Percentiles rank a stretch among this genome's conserved stretches.
Evolutionary conservation across 2,888 invertebrate genomes (phyloP).

Genomic region (Polydrusus pterygomalis): DNA sequence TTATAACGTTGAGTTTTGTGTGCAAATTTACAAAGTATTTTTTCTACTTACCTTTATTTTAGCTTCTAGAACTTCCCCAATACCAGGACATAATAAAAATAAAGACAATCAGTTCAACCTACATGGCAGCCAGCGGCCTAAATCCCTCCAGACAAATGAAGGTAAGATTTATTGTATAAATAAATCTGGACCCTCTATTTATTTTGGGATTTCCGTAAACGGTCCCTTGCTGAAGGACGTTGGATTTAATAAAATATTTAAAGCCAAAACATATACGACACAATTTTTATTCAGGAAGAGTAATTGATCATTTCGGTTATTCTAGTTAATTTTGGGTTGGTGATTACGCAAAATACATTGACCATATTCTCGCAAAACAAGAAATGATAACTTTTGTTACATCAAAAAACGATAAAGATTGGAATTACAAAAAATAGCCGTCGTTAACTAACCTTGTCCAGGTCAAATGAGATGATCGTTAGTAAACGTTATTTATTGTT

Average conservation of each 20-base stretch:
- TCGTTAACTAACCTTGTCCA: no score
- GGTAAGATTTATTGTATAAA: constrained; percentile 66
- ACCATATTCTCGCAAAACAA: no score
- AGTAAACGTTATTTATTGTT: no score
- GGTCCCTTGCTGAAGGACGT: constrained; percentile 17
- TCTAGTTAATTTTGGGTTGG: no score
- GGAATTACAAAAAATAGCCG: no score
- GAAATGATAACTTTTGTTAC: no score
- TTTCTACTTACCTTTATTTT: constrained; percentile 25
- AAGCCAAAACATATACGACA: not conserved
- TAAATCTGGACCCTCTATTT: constrained; percentile 25
- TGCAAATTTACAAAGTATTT: not conserved
- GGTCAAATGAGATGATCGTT: no score
- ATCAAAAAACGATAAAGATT: no score
- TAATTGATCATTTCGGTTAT: no score
- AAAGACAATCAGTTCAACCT: constrained; percentile 95
- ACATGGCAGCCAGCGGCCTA: constrained; percentile 96
- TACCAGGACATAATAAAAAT: constrained; percentile 95
- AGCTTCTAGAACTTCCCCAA: constrained; percentile 89
- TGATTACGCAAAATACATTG: no score
- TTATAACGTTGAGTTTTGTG: not conserved
- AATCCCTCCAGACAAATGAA: constrained; percentile 81
- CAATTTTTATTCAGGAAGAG: not conserved
- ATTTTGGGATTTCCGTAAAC: constrained; percentile 6
- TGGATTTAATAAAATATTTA: constrained; percentile 2